Conservation (phyloP, 2,113 vertebrate genomes). For the Saguinus midas region DNA sequence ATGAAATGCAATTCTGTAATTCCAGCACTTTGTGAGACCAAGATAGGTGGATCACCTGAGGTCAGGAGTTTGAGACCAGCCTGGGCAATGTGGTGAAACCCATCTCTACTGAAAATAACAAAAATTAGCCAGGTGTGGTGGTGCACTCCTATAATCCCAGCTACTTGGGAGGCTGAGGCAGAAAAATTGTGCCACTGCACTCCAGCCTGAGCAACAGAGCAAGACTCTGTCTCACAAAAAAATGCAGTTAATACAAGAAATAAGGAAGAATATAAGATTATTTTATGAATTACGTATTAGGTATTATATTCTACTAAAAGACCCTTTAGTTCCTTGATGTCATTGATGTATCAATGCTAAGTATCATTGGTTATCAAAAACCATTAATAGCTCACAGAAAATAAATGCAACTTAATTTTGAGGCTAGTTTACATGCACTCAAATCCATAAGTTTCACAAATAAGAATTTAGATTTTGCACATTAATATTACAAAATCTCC, state of each 20-base stretch:
- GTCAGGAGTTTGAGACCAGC: too few relatives aligned
- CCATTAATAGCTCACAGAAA: neutral
- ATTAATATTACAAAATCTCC: neutral
- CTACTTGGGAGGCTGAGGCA: too few relatives aligned
- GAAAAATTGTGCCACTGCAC: too few relatives aligned
- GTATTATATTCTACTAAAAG: neutral
- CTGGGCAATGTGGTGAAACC: too few relatives aligned
- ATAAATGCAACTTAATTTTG: neutral
- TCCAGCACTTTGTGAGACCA: too few relatives aligned
- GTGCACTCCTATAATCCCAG: too few relatives aligned
- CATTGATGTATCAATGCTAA: neutral
- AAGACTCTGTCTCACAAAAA: neutral
- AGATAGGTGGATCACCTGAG: too few relatives aligned
- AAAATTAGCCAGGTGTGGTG: too few relatives aligned
- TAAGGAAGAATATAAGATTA: neutral
- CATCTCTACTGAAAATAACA: too few relatives aligned
- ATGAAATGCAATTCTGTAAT: too few relatives aligned
- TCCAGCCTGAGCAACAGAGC: too few relatives aligned
- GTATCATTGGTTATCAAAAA: neutral
- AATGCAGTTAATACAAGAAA: slow-evolving; percentile 4
- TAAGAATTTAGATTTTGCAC: neutral
- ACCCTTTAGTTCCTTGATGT: neutral
- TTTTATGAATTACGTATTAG: neutral
- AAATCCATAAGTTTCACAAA: neutral
- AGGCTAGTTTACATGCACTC: neutral